These are phyloP conservation scores for Hycleus cichorii DNA, from an alignment of 1,140 invertebrate genomes.

Conservation along the genomic window DNA sequence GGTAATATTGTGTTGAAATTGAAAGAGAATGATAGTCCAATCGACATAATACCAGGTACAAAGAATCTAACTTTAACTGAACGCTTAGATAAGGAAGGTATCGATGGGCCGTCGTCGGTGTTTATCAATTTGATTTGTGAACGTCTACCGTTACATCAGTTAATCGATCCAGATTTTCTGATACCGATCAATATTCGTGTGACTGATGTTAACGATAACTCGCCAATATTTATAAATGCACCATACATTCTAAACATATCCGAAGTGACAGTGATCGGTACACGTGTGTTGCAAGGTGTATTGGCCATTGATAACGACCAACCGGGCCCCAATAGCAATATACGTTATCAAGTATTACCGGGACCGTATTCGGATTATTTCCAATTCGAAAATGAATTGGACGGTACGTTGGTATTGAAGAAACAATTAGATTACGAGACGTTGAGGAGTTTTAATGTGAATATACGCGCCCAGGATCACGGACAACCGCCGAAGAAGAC, in stretches of 20 bases:
- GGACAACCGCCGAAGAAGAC: conserved; percentile 68
- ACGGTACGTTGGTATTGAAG: conserved; percentile 72
- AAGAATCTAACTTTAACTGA: conserved; percentile 75
- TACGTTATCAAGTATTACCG: conserved; percentile 74
- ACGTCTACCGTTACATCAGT: conserved; percentile 58
- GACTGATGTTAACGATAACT: conserved; percentile 89
- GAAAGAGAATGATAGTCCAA: conserved; percentile 69
- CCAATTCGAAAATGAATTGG: conserved; percentile 75
- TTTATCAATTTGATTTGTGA: conserved; percentile 81
- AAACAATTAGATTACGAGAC: conserved; percentile 80
- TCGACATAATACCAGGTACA: conserved; percentile 63
- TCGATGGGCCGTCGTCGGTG: conserved; percentile 72
- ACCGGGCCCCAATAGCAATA: conserved; percentile 79
- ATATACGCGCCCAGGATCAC: conserved; percentile 76
- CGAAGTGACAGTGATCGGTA: conserved; percentile 77
- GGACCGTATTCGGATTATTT: conserved; percentile 74
- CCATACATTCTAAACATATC: conserved; percentile 78
- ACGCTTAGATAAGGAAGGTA: conserved; percentile 77
- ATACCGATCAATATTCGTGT: conserved; percentile 86
- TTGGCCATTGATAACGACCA: conserved; percentile 78
- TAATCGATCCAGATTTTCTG: conserved; percentile 72
- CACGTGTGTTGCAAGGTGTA: conserved; percentile 68
- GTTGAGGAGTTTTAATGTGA: conserved; percentile 70
- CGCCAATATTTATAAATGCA: conserved; percentile 72
- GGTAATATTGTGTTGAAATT: conserved; percentile 74